Conservation (phyloP, 2,113 vertebrate genomes). For the Sminthopsis crassicaudata region DNA sequence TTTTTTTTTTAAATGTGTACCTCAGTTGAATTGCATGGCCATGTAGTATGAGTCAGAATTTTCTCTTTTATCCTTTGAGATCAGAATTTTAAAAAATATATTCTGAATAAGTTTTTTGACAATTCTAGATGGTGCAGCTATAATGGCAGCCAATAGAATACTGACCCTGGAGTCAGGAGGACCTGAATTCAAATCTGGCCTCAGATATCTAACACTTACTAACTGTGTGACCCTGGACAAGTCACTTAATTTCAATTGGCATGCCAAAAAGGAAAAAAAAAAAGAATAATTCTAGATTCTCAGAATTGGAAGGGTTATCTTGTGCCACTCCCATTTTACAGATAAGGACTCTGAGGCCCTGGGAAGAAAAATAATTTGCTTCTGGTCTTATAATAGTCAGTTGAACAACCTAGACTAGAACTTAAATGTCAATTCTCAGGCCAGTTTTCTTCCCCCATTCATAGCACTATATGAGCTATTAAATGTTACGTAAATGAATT, state of each 20-base stretch:
- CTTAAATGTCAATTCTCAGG: not conserved
- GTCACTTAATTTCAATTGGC: too few relatives aligned
- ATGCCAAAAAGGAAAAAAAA: too few relatives aligned
- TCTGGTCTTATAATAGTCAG: not conserved
- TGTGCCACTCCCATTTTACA: not conserved
- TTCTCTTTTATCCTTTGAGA: conserved; percentile 30
- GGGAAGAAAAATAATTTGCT: not conserved
- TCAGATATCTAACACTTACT: too few relatives aligned
- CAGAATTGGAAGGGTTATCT: not conserved
- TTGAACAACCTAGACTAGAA: not conserved
- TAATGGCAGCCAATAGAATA: too few relatives aligned
- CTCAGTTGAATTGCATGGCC: conserved; percentile 54
- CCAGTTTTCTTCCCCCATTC: not conserved
- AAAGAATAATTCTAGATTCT: not conserved
- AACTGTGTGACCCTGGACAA: too few relatives aligned
- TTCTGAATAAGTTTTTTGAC: not conserved
- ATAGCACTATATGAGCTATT: not conserved
- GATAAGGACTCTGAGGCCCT: not conserved
- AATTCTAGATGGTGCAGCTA: not conserved
- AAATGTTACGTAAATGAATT: not conserved
- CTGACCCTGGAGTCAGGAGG: too few relatives aligned
- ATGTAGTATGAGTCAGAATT: not conserved
- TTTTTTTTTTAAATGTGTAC: conserved; percentile 63
- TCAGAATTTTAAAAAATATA: not conserved
- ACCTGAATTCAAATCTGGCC: too few relatives aligned